These are phyloP conservation scores for Baryphthengus martii DNA, from an alignment of 2,113 vertebrate species.

Conservation along the genomic window DNA sequence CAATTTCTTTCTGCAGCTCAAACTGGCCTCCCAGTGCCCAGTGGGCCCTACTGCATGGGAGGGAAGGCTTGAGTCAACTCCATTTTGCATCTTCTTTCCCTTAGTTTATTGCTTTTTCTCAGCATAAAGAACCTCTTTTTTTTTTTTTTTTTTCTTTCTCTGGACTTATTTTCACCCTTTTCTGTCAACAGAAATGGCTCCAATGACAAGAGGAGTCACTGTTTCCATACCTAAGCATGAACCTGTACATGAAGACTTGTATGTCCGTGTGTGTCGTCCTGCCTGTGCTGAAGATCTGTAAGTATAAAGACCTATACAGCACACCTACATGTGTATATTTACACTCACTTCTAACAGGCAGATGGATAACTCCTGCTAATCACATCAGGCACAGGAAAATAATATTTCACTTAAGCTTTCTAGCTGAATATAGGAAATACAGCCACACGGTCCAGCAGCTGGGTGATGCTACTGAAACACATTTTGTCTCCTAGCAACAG, in stretches of 20 bases:
- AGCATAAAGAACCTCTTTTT: not conserved
- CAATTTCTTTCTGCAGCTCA: accelerated
- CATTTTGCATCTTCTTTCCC: not conserved
- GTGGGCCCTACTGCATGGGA: not conserved
- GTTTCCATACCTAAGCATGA: not conserved
- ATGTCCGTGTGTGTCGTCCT: not conserved
- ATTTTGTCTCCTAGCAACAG: constrained; percentile 22
- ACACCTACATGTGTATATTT: not conserved
- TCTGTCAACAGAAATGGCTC: not conserved
- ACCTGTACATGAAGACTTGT: not conserved
- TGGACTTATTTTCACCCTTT: not conserved
- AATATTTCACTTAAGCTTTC: not conserved
- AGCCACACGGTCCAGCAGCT: not conserved
- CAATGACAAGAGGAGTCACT: not conserved
- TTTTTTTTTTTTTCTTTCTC: not conserved
- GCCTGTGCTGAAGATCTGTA: not conserved
- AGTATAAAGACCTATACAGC: not conserved
- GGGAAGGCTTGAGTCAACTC: not conserved
- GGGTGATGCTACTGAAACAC: not conserved
- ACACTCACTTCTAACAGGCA: not conserved
- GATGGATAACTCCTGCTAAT: not conserved
- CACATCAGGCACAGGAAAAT: not conserved
- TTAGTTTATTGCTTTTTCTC: not conserved
- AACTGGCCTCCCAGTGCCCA: not conserved
- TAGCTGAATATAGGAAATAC: not conserved